These are phyloP conservation scores for Ceratosolen fusciceps DNA, from an alignment of 1,140 invertebrate genomes.

Conservation along the genomic window DNA sequence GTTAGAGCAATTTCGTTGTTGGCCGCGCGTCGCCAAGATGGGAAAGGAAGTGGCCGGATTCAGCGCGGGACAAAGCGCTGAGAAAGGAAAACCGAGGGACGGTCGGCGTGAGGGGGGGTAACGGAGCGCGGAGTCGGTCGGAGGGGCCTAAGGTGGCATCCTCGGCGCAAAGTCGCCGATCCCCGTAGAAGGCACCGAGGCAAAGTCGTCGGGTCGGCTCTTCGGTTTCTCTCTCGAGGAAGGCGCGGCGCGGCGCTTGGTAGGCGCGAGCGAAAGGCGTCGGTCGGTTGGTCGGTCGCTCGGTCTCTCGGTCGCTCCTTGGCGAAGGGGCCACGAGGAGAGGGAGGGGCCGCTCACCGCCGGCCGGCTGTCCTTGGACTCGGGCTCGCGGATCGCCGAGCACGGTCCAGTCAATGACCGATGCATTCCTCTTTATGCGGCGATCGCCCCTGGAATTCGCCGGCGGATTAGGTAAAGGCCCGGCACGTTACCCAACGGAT, in stretches of 20 bases:
- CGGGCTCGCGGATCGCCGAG: conserved; percentile 67
- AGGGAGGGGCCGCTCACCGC: neutral
- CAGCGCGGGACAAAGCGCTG: neutral
- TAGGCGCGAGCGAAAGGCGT: conserved; percentile 4
- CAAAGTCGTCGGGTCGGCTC: neutral
- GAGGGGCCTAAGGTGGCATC: no score
- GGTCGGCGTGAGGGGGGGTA: neutral
- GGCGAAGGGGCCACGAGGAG: neutral
- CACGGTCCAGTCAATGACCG: conserved; percentile 69
- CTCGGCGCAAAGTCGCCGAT: no score
- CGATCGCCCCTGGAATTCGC: conserved; percentile 11
- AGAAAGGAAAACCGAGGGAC: conserved; percentile 26
- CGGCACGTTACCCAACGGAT: neutral
- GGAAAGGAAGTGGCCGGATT: conserved; percentile 13
- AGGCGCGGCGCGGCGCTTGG: neutral
- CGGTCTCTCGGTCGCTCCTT: conserved; percentile 48
- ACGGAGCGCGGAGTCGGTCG: neutral
- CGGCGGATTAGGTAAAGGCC: neutral
- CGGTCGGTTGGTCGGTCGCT: conserved; percentile 51
- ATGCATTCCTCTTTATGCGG: conserved; percentile 50
- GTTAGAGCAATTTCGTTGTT: neutral
- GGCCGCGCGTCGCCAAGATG: neutral
- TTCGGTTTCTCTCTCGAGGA: conserved; percentile 39
- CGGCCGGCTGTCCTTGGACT: conserved; percentile 66
- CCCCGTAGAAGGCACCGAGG: neutral